Base-by-base conservation (phyloP, 2,888 invertebrate species). In the Orthonevra nobilis region DNA sequence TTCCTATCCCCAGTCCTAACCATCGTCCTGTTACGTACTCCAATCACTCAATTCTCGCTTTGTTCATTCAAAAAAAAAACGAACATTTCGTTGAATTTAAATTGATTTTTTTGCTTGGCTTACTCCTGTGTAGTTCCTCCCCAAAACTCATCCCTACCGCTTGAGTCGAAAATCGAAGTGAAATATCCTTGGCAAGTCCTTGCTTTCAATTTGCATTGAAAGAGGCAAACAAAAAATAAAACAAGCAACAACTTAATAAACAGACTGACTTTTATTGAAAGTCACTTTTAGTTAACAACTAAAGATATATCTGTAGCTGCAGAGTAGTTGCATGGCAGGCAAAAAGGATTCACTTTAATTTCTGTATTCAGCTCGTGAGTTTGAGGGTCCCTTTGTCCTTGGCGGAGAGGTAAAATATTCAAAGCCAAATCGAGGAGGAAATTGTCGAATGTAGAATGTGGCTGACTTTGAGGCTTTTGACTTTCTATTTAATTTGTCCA, bases 11-110 rank as follows among this genome's bases (percentile, higher is more conserved):
- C 50, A 30, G 5, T 6, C 40, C 9, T 9, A 10, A 28, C 19
- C 50, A 12, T 4, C 5, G 10, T 15, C 30, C 17, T 3, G 5
- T 2, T 7, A 30, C 26, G 28, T 4, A 30, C 60, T 34, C 23
- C 60, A 60, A 60, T 60, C 60, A 15, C 44, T 60, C 60, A 44
- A 60, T 60, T 60, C 26, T 60, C 42, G 60, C 42, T 60, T 60
- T 60, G 60, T 23, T 60, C 44, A 44, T 60, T 15, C 60, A 34
- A 34, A 32, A 58, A 44, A 20, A 23, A 58, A 44, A 20, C 44
- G 30, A 15, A 46, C 23, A 23, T 60, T 60, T 32, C 60, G 44
- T 60, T 60, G 60, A 32, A 50, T 50, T 50, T 50, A 32, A 50
- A 50, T 50, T 50, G 50, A 50, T 34, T 50, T 50, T 32, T 46